Percentiles rank a stretch among this genome's conserved stretches.
These are phyloP conservation scores for Taenioides sp. DNA, from an alignment of 2,797 vertebrate species.

Conservation along the genomic window DNA sequence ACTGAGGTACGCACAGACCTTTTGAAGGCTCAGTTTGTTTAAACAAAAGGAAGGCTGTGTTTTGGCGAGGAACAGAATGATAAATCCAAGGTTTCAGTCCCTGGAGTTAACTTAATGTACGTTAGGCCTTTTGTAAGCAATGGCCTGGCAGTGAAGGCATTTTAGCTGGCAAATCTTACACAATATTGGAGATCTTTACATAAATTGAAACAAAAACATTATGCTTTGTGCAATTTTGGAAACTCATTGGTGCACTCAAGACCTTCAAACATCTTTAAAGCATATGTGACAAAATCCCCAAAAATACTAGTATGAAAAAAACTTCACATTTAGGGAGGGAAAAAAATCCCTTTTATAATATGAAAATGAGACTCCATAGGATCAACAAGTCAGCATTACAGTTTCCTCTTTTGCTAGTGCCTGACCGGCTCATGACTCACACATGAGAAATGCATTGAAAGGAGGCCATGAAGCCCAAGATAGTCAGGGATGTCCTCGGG, in stretches of 20 bases:
- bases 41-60: constrained; percentile 39
- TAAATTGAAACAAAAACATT: neutral
- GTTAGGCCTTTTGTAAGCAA: neutral
- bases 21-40: constrained; percentile 48
- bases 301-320: neutral
- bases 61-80: constrained; percentile 42
- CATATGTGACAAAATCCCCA: too few species aligned
- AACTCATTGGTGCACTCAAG: neutral
- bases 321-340: neutral
- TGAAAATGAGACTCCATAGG: constrained; percentile 40
- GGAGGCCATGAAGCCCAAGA: constrained; percentile 35
- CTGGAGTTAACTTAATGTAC: constrained; percentile 22
- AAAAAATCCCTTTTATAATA: constrained; percentile 63
- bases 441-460: constrained; percentile 38
- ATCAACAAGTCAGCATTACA: constrained; percentile 65
- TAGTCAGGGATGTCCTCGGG: constrained; percentile 40
- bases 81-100: constrained; percentile 32
- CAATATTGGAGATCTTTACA: neutral
- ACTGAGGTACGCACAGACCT: constrained; percentile 30
- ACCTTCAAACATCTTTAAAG: too few species aligned
- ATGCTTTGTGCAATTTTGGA: neutral
- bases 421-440: constrained; percentile 1
- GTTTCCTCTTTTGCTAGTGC: constrained; percentile 22
- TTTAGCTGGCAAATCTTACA: too few species aligned
- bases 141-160: too few species aligned